These are phyloP conservation scores for Drosophila paulistorum DNA, from an alignment of 1,140 invertebrate species.

Conservation along the genomic window DNA sequence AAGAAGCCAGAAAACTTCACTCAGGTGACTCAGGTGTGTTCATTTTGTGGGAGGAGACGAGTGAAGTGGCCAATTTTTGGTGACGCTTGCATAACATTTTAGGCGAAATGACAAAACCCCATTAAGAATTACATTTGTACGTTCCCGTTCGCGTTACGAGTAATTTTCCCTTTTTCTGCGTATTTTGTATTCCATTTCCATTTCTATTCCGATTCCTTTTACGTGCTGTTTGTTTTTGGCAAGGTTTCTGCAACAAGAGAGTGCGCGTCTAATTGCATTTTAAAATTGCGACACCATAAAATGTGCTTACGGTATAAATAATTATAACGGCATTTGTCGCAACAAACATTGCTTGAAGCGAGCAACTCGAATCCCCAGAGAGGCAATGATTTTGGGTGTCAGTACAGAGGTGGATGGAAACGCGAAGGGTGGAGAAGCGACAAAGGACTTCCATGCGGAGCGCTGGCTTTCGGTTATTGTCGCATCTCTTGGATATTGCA, in stretches of 20 bases:
- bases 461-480: constrained; percentile 61
- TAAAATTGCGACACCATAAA: constrained; percentile 82
- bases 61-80: constrained; percentile 11
- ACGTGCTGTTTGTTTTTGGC: constrained; percentile 40
- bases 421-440: constrained; percentile 17
- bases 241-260: constrained; percentile 45
- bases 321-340: constrained; percentile 80
- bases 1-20: neutral
- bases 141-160: constrained; percentile 34
- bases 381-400: constrained; percentile 73
- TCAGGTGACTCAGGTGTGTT: neutral
- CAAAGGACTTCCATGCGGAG: constrained; percentile 30
- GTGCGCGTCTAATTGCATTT: constrained; percentile 77
- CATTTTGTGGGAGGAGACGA: neutral
- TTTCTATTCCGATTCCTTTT: constrained; percentile 50
- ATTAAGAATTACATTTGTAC: constrained; percentile 61
- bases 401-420: constrained; percentile 29
- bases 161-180: constrained; percentile 34
- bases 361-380: constrained; percentile 36
- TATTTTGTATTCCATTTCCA: constrained; percentile 43
- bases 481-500: constrained; percentile 78
- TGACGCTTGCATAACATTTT: constrained; percentile 46
- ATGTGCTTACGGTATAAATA: constrained; percentile 81
- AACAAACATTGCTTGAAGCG: constrained; percentile 53
- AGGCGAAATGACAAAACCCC: constrained; percentile 70